Percentiles rank a stretch among this genome's conserved stretches.
Evolutionary conservation across 2,888 invertebrate genomes (phyloP).

Genomic region (Cistogaster globosa): DNA sequence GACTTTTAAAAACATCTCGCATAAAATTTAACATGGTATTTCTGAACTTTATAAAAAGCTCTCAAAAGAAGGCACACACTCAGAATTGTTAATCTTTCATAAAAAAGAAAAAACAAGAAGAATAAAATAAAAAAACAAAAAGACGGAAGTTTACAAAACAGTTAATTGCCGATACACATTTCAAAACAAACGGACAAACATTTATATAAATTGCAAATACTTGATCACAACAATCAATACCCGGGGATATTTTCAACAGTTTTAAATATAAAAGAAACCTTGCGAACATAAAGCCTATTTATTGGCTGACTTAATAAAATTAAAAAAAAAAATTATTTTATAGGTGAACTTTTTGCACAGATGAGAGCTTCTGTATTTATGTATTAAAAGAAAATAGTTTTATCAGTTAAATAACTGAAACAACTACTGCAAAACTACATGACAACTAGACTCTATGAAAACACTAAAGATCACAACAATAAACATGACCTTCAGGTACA

Average conservation of each 20-base stretch:
- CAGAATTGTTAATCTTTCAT: not conserved
- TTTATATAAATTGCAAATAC: slow-evolving; percentile 14
- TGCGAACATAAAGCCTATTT: slow-evolving; percentile 17
- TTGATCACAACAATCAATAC: slow-evolving; percentile 15
- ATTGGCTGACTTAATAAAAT: slow-evolving; percentile 26
- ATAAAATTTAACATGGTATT: slow-evolving; percentile 28
- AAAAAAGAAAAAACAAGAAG: not conserved
- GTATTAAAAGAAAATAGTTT: not conserved
- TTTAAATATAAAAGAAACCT: slow-evolving; percentile 36
- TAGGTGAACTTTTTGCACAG: slow-evolving; percentile 25
- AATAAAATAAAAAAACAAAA: not conserved
- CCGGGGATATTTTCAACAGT: slow-evolving; percentile 14
- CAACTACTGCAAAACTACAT: slow-evolving; percentile 15
- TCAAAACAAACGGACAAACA: not conserved
- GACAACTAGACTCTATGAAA: not conserved
- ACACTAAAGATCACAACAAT: slow-evolving; percentile 33
- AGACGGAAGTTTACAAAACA: slow-evolving; percentile 41
- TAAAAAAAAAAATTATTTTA: slow-evolving; percentile 1
- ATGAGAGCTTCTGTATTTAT: not conserved
- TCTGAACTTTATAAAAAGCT: slow-evolving; percentile 35
- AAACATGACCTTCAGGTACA: slow-evolving; percentile 66
- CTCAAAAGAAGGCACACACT: slow-evolving; percentile 28
- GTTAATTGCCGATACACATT: slow-evolving; percentile 38
- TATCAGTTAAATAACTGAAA: slow-evolving; percentile 57
- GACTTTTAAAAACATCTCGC: not conserved